Evolutionary conservation across 1,140 invertebrate genomes (phyloP).

Genomic region (Papilio aristodemus): DNA sequence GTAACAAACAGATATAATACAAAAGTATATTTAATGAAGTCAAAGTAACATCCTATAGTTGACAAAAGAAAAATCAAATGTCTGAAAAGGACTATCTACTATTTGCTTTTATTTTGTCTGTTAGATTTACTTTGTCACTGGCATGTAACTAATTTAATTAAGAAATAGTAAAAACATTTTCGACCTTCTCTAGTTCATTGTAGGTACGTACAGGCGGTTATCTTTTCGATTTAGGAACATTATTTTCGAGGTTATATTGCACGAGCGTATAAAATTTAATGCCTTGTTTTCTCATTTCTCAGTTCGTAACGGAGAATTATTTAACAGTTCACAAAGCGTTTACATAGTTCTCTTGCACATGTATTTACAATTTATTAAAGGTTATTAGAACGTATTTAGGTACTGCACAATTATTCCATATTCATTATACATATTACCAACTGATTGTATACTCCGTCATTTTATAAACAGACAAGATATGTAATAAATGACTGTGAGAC

Average conservation of each 20-base stretch:
- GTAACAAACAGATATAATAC: no score
- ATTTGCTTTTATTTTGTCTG: neutral
- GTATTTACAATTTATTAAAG: conserved; percentile 8
- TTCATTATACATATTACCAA: neutral
- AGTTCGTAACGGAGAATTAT: conserved; percentile 24
- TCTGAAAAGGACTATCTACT: neutral
- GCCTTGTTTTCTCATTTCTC: conserved; percentile 12
- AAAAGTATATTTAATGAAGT: no score
- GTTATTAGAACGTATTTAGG: conserved; percentile 27
- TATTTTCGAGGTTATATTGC: conserved; percentile 23
- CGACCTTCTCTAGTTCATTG: neutral
- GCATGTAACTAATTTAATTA: neutral
- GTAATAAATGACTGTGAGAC: neutral
- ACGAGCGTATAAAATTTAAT: neutral
- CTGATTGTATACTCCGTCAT: neutral
- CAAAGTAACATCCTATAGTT: no score
- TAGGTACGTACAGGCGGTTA: neutral
- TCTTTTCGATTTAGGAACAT: neutral
- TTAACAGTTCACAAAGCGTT: neutral
- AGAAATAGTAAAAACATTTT: neutral
- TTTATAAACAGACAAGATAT: neutral
- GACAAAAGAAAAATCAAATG: no score
- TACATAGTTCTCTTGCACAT: conserved; percentile 9
- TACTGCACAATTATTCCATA: neutral
- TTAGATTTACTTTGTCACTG: neutral